Base-by-base conservation (phyloP, 35 echinoderm and acorn worm genomes). In the Chiridota heheva region DNA sequence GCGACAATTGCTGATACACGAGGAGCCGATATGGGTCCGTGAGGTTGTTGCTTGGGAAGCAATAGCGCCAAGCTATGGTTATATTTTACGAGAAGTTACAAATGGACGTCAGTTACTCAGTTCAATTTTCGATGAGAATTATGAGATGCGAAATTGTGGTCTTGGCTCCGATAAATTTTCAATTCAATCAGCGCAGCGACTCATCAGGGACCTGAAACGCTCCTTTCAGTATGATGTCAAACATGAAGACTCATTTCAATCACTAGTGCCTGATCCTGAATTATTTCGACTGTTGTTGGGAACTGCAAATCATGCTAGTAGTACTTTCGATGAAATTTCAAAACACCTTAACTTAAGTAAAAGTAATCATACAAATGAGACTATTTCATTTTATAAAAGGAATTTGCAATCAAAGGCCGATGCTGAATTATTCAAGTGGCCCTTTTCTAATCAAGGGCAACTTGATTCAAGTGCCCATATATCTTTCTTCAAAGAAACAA, bases 1-100 rank as follows among this genome's bases (percentile, higher is more conserved):
- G n/a, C 1, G 75, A 24, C 75, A 78, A 37, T 35, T 78, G 55
- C 57, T 78, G 0, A 38, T 78, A 12, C 75, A 58, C 20, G 30
- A 61, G 25, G 37, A 49, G 18, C 24, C 58, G 29, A 6, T 78
- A 25, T 78, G 75, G 75, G 18, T 78, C 5, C 75, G 75, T 24
- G 75, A 78, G 53, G 75, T 78, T 7, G 75, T 58, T 7, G 75
- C 36, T 40, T 78, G 75, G 75, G 75, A 78, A 57, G 25, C 75
- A 13, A n/a, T n/a, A n/a, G 28, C 33, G 1, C 49, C 42, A 5
- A 40, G 51, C 2, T 78, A 60, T 39, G 75, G 51, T 17, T 78
- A 78, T 37, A 29, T 78, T 1, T 42, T 78, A 34, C 40, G 44
- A 29, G 75, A 58, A 35, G 37, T 17, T 16, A 62, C 34, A 7